Percentiles rank a stretch among this genome's conserved stretches.
Conservation (phyloP, 2,113 vertebrate species). For the Campylorhamphus procurvoides region DNA sequence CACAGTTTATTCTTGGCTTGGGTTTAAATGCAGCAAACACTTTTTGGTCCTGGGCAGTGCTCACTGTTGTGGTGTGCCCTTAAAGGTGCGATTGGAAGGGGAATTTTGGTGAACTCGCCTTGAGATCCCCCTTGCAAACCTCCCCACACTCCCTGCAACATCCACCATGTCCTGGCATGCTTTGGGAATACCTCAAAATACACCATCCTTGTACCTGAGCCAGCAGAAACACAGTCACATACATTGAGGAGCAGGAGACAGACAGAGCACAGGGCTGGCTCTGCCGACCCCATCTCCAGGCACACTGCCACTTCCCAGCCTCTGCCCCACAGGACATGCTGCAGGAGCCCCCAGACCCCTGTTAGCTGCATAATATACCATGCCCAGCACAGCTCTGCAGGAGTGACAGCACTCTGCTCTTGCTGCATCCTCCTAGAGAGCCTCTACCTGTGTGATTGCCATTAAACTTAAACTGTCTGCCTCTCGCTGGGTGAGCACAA, state of each 20-base stretch:
- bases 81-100: not conserved
- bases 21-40: not conserved
- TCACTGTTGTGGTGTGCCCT: not conserved
- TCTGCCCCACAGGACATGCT: not conserved
- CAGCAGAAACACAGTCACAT: not conserved
- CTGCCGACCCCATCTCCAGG: not conserved
- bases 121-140: not conserved
- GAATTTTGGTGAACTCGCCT: not conserved
- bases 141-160: not conserved
- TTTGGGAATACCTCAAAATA: not conserved
- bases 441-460: not conserved
- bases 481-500: not conserved
- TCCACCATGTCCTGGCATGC: not conserved
- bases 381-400: not conserved
- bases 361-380: not conserved
- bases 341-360: not conserved
- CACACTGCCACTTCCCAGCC: not conserved
- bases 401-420: not conserved
- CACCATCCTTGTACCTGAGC: not conserved
- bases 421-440: not conserved
- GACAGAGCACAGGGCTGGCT: not conserved
- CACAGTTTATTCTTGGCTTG: constrained; percentile 18
- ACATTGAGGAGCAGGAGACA: not conserved
- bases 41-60: not conserved
- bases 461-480: not conserved